These are phyloP conservation scores for Sarcophaga carnaria DNA, from an alignment of 2,888 invertebrate species.

Conservation along the genomic window DNA sequence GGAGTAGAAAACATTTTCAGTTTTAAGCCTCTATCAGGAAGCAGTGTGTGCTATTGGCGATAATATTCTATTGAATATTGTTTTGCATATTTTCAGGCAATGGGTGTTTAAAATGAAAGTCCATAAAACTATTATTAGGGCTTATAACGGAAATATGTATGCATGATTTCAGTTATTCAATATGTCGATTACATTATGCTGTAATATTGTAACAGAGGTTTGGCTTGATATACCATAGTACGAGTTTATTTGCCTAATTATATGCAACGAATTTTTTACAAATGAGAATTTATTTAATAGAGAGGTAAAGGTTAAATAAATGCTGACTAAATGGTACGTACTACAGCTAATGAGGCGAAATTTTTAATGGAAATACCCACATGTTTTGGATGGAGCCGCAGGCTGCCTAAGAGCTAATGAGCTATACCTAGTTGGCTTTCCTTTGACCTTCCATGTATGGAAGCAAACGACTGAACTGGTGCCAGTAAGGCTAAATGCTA, in stretches of 20 bases:
- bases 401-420: too few relatives aligned
- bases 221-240: neutral
- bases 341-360: neutral
- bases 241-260: slow-evolving; percentile 15
- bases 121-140: neutral
- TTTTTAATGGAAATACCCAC: neutral
- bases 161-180: neutral
- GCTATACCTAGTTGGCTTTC: too few relatives aligned
- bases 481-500: too few relatives aligned
- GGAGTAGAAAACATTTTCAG: neutral
- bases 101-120: neutral
- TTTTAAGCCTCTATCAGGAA: neutral
- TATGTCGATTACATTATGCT: neutral
- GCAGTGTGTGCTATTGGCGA: neutral
- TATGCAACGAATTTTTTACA: slow-evolving; percentile 1
- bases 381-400: too few relatives aligned
- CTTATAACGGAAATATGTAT: neutral
- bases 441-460: too few relatives aligned
- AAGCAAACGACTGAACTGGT: too few relatives aligned
- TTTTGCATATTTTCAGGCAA: neutral
- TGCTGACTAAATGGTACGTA: too few relatives aligned
- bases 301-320: neutral
- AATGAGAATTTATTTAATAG: neutral
- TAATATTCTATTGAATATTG: neutral
- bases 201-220: neutral